Base-by-base conservation (phyloP, 1,140 invertebrate species). In the Cydia amplana region DNA sequence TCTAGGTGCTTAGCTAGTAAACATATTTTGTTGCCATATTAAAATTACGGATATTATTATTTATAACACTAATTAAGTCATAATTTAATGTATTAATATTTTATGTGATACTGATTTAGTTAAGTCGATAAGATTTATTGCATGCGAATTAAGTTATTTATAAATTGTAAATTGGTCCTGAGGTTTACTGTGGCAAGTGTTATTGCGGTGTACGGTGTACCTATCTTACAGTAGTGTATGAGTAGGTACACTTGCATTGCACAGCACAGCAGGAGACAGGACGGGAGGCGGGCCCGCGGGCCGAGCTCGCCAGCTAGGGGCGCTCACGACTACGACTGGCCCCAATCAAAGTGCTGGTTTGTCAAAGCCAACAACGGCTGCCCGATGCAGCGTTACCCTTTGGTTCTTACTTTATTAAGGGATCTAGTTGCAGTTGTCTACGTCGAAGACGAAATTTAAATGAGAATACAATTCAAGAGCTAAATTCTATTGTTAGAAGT, bases 1-100 rank as follows among this genome's bases (percentile, higher is more conserved):
- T 88, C 79, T 92, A 91, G 89, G 88, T 91, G 91, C 87, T 91
- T 92, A 92, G 89, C 85, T 88, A 91, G 85, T 86, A 90, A 85
- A 89, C 87, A 85, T 89, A 85, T 90, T 92, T 90, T 87, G 88
- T 92, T 92, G 89, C 89, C 90, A 91, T 92, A 91, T 92, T 91
- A 91, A 87, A 86, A 82, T 90, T 91, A 91, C 87, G 86, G 80
- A 87, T 89, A 89, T 89, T 84, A 87, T 91, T 90, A 90, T 91
- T 91, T 91, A 91, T 91, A 88, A 85, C 84, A 85, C 82, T 86
- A 83, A 83, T 86, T 91, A 90, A 92, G 86, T 90, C 83, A 87
- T 90, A 90, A 91, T 88, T 88, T 87, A 89, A 88, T 87, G 78
- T 86, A 83, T 87, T 87, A 83, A 79, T 81, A 84, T 85, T 65